Percentiles rank a stretch among this genome's conserved stretches.
Evolutionary conservation across 2,888 invertebrate species (phyloP).

Genomic region (Xylota sylvarum): DNA sequence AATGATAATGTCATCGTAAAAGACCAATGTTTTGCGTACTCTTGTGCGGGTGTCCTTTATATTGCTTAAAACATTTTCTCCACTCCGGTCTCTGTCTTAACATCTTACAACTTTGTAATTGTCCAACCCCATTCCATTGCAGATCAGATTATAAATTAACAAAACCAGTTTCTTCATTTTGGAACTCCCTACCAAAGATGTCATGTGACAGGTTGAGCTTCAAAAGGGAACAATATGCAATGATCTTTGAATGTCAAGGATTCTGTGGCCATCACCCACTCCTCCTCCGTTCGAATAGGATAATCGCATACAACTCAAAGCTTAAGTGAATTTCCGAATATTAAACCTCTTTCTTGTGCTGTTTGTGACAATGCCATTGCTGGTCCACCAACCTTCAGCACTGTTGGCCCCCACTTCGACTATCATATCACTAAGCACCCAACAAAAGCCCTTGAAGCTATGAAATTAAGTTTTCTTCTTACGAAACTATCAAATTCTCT

Average conservation of each 20-base stretch:
- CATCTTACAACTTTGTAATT: constrained; percentile 1
- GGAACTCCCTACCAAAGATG: constrained; percentile 3
- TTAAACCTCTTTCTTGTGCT: constrained; percentile 24
- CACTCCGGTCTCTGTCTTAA: not conserved
- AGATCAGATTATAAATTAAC: constrained; percentile 16
- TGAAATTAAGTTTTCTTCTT: constrained; percentile 57
- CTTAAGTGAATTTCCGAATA: constrained; percentile 56
- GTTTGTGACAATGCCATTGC: constrained; percentile 47
- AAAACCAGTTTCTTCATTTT: constrained; percentile 23
- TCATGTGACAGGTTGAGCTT: constrained; percentile 57
- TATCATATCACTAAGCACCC: constrained; percentile 10
- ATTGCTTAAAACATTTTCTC: not conserved
- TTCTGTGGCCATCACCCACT: not conserved
- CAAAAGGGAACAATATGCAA: constrained; percentile 43
- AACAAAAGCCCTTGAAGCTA: constrained; percentile 50
- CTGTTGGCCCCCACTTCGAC: not conserved
- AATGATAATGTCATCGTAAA: not conserved
- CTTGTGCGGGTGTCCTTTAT: constrained; percentile 1
- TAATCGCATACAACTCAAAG: constrained; percentile 51
- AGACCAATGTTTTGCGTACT: not conserved
- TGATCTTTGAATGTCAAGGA: constrained; percentile 44
- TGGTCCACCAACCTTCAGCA: not conserved
- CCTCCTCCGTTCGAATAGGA: not conserved
- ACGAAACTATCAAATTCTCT: constrained; percentile 51
- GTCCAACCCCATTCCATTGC: not conserved